Evolutionary conservation across 2,113 vertebrate species (phyloP).

Genomic region (Panthera leo): DNA sequence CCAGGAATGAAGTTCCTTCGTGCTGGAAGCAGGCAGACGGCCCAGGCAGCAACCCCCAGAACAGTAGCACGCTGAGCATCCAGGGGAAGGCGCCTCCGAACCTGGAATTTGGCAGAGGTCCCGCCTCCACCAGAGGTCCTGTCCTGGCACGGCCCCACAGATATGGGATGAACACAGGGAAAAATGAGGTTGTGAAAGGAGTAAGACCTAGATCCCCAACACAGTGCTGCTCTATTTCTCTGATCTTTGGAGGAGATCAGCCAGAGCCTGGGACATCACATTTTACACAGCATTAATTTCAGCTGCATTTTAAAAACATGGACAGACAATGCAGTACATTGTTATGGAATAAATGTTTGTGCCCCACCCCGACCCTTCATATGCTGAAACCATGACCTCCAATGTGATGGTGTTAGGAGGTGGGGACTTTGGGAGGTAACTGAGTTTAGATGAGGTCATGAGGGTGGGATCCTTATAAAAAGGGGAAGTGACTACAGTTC

Average conservation of each 20-base stretch:
- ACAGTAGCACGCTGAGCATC: constrained; percentile 57
- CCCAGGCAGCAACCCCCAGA: constrained; percentile 33
- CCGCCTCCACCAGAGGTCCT: not conserved
- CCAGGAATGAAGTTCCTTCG: constrained; percentile 53
- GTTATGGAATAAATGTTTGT: not conserved
- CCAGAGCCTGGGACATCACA: not conserved
- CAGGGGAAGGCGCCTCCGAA: constrained; percentile 53
- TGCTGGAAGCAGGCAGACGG: constrained; percentile 60
- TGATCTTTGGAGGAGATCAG: not conserved
- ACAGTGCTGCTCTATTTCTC: no score
- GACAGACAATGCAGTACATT: not conserved
- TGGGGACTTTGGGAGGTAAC: not conserved
- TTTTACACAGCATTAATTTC: not conserved
- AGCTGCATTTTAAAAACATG: not conserved
- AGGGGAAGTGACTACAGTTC: not conserved
- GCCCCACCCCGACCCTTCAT: not conserved
- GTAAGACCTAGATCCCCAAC: not conserved
- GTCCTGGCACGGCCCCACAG: constrained; percentile 5
- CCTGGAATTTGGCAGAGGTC: constrained; percentile 58
- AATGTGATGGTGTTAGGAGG: not conserved
- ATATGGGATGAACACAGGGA: not conserved
- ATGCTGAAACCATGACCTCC: not conserved
- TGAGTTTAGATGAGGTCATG: not conserved
- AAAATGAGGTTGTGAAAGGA: not conserved
- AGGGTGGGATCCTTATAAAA: not conserved